Conservation (phyloP, 2,888 invertebrate species). For the Troides aeacus region DNA sequence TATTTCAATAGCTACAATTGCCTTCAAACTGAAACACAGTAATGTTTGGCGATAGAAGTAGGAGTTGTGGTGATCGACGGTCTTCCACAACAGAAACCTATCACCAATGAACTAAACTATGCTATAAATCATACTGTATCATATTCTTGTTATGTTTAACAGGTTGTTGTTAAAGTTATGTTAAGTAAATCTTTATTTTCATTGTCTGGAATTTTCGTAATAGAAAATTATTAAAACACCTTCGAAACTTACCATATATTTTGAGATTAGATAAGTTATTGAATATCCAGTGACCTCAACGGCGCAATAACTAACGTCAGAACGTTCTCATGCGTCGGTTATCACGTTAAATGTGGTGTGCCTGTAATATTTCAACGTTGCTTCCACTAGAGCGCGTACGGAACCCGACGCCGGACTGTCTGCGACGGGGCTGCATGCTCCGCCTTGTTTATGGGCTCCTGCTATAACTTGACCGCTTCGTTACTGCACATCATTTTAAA, state of each 20-base stretch:
- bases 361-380: constrained; percentile 45
- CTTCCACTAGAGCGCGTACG: constrained; percentile 39
- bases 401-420: constrained; percentile 42
- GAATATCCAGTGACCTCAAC: constrained; percentile 28
- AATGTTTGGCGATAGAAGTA: too few relatives aligned
- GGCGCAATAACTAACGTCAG: constrained; percentile 35
- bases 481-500: constrained; percentile 8
- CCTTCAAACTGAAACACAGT: too few relatives aligned
- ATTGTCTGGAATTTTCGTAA: too few relatives aligned
- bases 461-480: constrained; percentile 35
- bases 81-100: too few relatives aligned
- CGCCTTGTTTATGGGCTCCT: constrained; percentile 31
- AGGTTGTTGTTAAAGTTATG: too few relatives aligned
- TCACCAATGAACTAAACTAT: too few relatives aligned
- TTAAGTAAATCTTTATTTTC: too few relatives aligned
- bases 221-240: neutral
- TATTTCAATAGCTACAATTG: too few relatives aligned
- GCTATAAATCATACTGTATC: too few relatives aligned
- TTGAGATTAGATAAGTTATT: constrained; percentile 12
- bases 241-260: neutral
- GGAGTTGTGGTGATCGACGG: too few relatives aligned
- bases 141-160: too few relatives aligned
- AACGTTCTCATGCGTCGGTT: constrained; percentile 42
- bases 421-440: constrained; percentile 26
- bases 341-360: constrained; percentile 46